Base-by-base conservation (phyloP, 1,140 invertebrate genomes). In the Lanistes nyassanus region DNA sequence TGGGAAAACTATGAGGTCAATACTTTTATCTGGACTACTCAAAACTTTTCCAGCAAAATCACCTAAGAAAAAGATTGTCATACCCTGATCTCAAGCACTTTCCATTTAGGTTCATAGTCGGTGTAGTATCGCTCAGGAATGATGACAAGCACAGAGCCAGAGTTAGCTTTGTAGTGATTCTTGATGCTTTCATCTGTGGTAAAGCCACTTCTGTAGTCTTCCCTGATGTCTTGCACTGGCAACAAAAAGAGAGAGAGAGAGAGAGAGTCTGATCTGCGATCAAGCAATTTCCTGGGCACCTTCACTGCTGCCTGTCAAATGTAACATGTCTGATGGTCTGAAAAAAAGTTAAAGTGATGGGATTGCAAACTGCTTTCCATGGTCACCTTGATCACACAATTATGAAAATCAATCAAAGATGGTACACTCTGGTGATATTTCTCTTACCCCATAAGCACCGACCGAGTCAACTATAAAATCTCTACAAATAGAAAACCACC, bases 51-150 rank as follows among this genome's bases (percentile, higher is more conserved):
- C 21, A 0, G 34, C 19, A 31, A 65, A 29, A 2, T 4, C 62
- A 29, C 19, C 5, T 19, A 65, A 13, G 34, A 67, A 21, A 13
- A 67, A 42, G 23, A 4, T 39, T 26, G 21, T 39, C 21, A 42
- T 67, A 79, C 79, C 85, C 80, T 85, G 19, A 79, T 82, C 56
- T 84, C 77, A 56, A 87, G 82, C 13, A 83, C 79, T 71, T 87
- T 84, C 77, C 81, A 84, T 74, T 89, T 90, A 16, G 87, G 87
- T 80, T 93, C 92, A 88, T 90, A 92, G 76, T 92, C 88, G 26
- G 92, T 91, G 53, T 89, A 85, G 82, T 91, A 92, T 66, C 91
- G 89, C 75, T 92, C 89, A 23, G 92, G 89, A 75, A 90, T 89
- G 77, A 91, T 91, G 0, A 93, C 87, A 36, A 91, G 87, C 9